Base-by-base conservation (phyloP, 2,888 invertebrate species). In the Oasisia sp. region DNA sequence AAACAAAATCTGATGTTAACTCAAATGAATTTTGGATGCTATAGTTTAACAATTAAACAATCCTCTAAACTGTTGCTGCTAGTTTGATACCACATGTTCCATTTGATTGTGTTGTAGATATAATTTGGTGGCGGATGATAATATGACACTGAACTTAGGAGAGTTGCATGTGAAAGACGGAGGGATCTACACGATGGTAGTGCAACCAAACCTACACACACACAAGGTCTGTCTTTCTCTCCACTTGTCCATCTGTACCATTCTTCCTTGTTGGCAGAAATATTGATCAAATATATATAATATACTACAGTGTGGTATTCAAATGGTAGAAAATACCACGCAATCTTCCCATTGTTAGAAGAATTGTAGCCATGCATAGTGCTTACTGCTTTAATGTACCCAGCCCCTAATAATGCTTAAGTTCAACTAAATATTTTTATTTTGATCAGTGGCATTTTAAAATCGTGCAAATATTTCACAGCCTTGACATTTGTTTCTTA, bases 101-200 rank as follows among this genome's bases (percentile, higher is more conserved):
- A 74, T 27, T 27, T 74, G n/a, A 27, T 74, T 74, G 74, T 74
- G 3, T 74, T 74, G 74, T 74, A 74, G 74, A n/a, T 74, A 74
- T n/a, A 74, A n/a, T 4, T 27, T 74, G 27, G 7, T 74, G 4
- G 27, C 19, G 74, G 74, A 74, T 19, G n/a, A 74, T n/a, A 74
- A n/a, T 74, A 7, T 7, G 27, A 19, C 19, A 7, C 19, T 74
- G 27, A 74, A n/a, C n/a, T 74, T 27, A 4, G 74, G n/a, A 19
- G 74, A 74, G n/a, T 27, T 74, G 19, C 32, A 90, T 0, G 92
- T 94, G 27, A 94, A 94, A 38, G 93, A 93, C 89, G 95, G 95
- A 50, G 95, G 94, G 9, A 93, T 94, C 0, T 95, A 95, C 93
- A 94, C 94, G n/a, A 93, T 94, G 27, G 58, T 93, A 74, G 58